Conservation (phyloP, 2,797 vertebrate species). For the Falco cherrug region DNA sequence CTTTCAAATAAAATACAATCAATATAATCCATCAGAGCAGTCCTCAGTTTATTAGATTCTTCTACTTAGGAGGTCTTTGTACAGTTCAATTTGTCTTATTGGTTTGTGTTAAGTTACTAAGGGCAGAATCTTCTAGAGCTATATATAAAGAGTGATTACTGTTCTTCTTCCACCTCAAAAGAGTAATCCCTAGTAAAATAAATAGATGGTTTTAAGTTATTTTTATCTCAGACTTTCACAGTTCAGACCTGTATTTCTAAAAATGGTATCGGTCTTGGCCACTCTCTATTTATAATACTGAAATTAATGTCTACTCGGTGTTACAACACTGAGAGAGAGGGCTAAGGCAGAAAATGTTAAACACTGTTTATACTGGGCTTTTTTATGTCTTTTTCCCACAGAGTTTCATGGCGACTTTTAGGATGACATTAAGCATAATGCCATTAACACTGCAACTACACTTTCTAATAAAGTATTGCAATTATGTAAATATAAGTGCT, state of each 20-base stretch:
- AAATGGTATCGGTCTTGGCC: background rate
- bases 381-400: background rate
- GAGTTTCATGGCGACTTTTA: background rate
- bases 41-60: constrained; percentile 50
- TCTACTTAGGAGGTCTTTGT: constrained; percentile 8
- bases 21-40: background rate
- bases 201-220: background rate
- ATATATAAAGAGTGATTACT: background rate
- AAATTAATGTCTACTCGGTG: background rate
- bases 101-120: background rate
- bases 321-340: background rate
- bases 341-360: background rate
- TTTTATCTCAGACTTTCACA: background rate
- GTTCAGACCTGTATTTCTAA: background rate
- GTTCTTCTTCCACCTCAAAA: background rate
- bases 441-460: constrained; percentile 10
- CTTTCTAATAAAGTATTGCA: constrained; percentile 37
- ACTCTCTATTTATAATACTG: background rate
- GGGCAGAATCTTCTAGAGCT: background rate
- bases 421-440: background rate
- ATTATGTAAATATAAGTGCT: constrained; percentile 45
- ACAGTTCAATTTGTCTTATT: constrained; percentile 56
- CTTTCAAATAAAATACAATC: constrained; percentile 56
- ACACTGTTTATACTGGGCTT: background rate
- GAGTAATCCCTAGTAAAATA: background rate